These are phyloP conservation scores for Linyphia triangularis DNA, from an alignment of 2,888 invertebrate genomes.

Conservation along the genomic window DNA sequence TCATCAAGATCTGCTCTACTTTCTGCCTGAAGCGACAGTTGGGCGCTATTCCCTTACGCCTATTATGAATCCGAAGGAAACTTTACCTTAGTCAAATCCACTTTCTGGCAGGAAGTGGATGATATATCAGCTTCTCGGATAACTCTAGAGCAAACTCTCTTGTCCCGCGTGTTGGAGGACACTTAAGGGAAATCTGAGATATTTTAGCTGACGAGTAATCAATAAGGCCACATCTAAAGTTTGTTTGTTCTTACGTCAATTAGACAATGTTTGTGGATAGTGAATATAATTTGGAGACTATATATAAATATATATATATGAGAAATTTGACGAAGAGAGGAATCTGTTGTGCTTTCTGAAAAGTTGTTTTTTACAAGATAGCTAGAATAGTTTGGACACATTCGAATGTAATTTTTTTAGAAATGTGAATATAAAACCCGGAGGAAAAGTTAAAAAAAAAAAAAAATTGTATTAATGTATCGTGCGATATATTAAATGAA, in stretches of 20 bases:
- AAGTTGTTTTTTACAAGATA: no score
- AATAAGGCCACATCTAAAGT: slow-evolving; percentile 3
- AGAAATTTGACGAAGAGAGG: no score
- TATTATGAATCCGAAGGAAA: slow-evolving; percentile 37
- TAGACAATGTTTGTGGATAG: neutral
- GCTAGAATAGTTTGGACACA: no score
- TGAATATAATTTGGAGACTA: no score
- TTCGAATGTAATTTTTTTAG: no score
- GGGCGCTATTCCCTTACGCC: slow-evolving; percentile 40
- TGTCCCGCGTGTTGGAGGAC: slow-evolving; percentile 6
- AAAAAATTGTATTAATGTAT: no score
- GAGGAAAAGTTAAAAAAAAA: no score
- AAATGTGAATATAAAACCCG: no score
- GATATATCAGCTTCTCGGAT: slow-evolving; percentile 61
- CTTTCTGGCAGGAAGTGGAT: slow-evolving; percentile 70
- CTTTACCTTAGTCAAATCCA: slow-evolving; percentile 63
- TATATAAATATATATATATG: no score
- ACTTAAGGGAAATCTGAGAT: slow-evolving; percentile 44
- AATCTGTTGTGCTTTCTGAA: no score
- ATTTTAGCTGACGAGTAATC: slow-evolving; percentile 33
- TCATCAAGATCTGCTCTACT: slow-evolving; percentile 11
- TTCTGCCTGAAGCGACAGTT: slow-evolving; percentile 45
- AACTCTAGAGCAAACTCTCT: slow-evolving; percentile 35
- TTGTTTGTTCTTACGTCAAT: slow-evolving; percentile 20
- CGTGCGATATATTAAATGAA: no score